Percentiles rank a stretch among this genome's conserved stretches.
These are phyloP conservation scores for Lophotis ruficrista DNA, from an alignment of 2,113 vertebrate genomes.

Conservation along the genomic window DNA sequence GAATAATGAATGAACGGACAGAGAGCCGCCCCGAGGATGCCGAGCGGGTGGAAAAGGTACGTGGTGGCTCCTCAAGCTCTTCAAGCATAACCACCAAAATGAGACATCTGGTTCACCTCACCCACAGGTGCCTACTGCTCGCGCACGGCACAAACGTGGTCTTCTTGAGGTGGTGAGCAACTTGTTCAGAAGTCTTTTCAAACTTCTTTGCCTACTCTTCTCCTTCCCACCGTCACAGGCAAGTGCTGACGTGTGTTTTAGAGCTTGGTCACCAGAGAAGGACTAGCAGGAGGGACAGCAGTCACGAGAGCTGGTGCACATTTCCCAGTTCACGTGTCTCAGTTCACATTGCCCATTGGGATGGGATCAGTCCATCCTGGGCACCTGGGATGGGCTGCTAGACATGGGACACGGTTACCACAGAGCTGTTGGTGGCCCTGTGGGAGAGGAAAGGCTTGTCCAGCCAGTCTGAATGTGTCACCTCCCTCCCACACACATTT, in stretches of 20 bases:
- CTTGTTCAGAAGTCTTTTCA: not conserved
- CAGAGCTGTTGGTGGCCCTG: not conserved
- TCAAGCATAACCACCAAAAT: not conserved
- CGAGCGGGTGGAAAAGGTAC: not conserved
- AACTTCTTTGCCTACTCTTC: not conserved
- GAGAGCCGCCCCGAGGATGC: not conserved
- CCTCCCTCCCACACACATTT: not conserved
- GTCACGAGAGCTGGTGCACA: not conserved
- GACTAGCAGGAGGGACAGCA: not conserved
- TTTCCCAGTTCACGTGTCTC: not conserved
- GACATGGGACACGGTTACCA: not conserved
- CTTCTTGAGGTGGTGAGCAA: not conserved
- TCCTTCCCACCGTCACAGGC: not conserved
- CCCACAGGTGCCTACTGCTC: not conserved
- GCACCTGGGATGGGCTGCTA: not conserved
- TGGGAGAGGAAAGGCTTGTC: not conserved
- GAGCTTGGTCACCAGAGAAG: not conserved
- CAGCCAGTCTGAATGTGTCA: not conserved
- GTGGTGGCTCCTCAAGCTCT: not conserved
- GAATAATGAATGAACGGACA: slow-evolving; percentile 49
- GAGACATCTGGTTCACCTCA: not conserved
- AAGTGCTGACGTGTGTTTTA: not conserved
- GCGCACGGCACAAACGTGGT: not conserved
- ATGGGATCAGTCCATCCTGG: not conserved
- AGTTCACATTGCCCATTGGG: not conserved